phyloP scores from a whole-genome alignment of 2,797 vertebrate genomes.

The Bovichtus variegatus region DNA sequence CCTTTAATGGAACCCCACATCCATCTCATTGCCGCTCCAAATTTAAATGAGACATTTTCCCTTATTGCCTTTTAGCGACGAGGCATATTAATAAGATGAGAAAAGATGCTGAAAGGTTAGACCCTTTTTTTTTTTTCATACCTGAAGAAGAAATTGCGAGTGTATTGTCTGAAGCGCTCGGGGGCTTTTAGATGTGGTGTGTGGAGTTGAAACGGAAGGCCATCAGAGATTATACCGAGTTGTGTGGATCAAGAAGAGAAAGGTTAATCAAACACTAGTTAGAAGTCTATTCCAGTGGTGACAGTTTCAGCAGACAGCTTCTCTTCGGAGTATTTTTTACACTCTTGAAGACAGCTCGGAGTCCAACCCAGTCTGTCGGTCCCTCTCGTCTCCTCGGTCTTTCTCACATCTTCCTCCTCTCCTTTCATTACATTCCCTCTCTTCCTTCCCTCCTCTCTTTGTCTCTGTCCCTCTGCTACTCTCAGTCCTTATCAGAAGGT shows the following conservation, averaged over 20 bases:
- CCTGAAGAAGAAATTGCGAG: constrained; percentile 16
- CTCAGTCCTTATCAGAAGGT: constrained; percentile 67
- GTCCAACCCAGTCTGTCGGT: constrained; percentile 13
- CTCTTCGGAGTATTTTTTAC: constrained; percentile 15
- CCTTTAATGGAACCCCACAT: constrained; percentile 69
- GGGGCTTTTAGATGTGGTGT: constrained; percentile 33
- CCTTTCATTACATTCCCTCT: constrained; percentile 28
- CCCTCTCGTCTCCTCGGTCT: constrained; percentile 1
- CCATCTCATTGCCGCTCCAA: constrained; percentile 68
- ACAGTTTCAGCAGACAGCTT: constrained; percentile 30
- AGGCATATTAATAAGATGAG: constrained; percentile 79
- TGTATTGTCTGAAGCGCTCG: constrained; percentile 50
- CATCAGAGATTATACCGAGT: constrained; percentile 44
- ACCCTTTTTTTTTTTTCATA: constrained; percentile 50
- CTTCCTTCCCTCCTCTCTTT: constrained; percentile 23
- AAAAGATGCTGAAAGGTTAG: constrained; percentile 78
- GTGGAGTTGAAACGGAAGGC: constrained; percentile 25
- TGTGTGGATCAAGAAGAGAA: constrained; percentile 56
- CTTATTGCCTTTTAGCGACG: constrained; percentile 78
- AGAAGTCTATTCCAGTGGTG: constrained; percentile 43
- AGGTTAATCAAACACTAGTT: constrained; percentile 67
- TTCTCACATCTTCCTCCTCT: constrained; percentile 19
- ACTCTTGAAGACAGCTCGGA: constrained; percentile 16
- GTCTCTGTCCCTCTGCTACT: constrained; percentile 33
- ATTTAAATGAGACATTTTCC: constrained; percentile 86